Conservation (phyloP, 2,888 invertebrate genomes). For the Aphrophora alni region DNA sequence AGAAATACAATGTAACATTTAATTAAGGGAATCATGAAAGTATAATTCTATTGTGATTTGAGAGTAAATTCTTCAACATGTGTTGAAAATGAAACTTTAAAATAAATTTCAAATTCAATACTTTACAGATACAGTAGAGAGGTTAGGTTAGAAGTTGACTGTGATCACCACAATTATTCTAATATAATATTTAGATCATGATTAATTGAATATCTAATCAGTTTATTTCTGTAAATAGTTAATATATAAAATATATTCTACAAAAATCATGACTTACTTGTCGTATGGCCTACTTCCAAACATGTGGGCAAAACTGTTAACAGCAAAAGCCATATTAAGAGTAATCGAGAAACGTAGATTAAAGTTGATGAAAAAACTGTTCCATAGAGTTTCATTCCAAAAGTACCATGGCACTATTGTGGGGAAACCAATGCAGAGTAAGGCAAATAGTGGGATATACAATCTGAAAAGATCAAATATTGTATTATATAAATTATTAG, state of each 20-base stretch:
- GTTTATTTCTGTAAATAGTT: neutral
- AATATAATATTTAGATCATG: too few species aligned
- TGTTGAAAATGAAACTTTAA: too few species aligned
- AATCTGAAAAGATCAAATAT: slow-evolving; percentile 59
- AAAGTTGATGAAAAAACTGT: slow-evolving; percentile 84
- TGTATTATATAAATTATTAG: too few species aligned
- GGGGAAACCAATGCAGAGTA: slow-evolving; percentile 72
- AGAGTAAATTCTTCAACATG: too few species aligned
- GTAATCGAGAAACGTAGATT: slow-evolving; percentile 83
- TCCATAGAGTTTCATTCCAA: slow-evolving; percentile 82
- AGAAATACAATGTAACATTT: too few species aligned
- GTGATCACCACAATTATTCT: too few species aligned
- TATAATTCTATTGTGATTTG: too few species aligned
- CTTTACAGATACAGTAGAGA: too few species aligned
- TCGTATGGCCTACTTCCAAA: slow-evolving; percentile 95
- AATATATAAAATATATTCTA: neutral
- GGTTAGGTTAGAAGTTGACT: too few species aligned
- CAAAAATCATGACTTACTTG: slow-evolving; percentile 61
- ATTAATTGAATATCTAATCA: too few species aligned
- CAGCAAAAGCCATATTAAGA: slow-evolving; percentile 90
- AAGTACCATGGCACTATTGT: slow-evolving; percentile 79
- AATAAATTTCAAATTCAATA: too few species aligned
- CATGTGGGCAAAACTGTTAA: slow-evolving; percentile 94
- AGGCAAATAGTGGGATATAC: slow-evolving; percentile 73
- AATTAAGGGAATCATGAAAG: too few species aligned